Base-by-base conservation (phyloP, 2,113 vertebrate species). In the Ramphastos sulfuratus region DNA sequence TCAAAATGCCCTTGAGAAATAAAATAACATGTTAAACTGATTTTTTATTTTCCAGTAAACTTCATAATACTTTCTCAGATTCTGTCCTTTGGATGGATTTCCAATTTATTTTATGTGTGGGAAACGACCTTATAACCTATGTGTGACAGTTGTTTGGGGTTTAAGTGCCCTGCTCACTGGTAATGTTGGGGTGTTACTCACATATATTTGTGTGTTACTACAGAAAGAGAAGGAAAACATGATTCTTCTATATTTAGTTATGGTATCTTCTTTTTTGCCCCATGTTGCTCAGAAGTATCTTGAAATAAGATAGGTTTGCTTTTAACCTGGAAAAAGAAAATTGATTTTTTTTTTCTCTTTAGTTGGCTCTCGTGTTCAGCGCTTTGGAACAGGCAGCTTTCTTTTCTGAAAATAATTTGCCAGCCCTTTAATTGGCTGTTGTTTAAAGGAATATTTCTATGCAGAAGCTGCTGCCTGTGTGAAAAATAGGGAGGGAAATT, bases 101-200 rank as follows among this genome's bases (percentile, higher is more conserved):
- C 93, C 94, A 96, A 94, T 97, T 98, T 98, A 97, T 97, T 96
- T 97, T 97, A 77, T 21, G 37, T 96, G 85, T 97, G 97, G 98
- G 97, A 97, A 98, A 97, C 96, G 95, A 98, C 97, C 97, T 97
- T 97, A 94, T 97, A 98, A 98, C 97, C 97, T 86, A 67, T 52
- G 55, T 96, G 90, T 98, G 97, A 97, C 97, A 97, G 97, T 97
- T 97, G 96, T 93, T 97, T 96, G 82, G 89, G 64, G 96, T 98
- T 98, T 97, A 98, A 98, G 96, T 97, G 93, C 91, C 91, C 84
- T 97, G 92, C 70, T 97, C 88, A 74, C 94, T 80, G 69, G 96
- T 39, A 85, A 89, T 96, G 91, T 65, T 93, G 71, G 94, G 78
- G 80, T 92, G 97, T 97, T 97, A 97, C 93, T 98, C 97, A 98